Evolutionary conservation across 2,113 vertebrate species (phyloP).

Genomic region (Antechinus stuartii): DNA sequence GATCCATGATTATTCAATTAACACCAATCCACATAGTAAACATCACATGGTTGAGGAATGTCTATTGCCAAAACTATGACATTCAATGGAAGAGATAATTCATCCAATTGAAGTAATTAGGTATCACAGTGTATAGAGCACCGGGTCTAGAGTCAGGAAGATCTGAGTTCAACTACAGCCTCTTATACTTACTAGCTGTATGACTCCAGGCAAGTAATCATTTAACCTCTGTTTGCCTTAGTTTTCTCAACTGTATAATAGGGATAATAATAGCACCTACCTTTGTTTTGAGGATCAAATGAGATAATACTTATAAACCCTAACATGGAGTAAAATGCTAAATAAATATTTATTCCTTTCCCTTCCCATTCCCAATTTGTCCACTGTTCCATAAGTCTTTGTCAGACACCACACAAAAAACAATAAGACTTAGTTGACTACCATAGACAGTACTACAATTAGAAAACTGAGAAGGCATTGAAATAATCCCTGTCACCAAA

Average conservation of each 20-base stretch:
- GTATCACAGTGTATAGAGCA: not conserved
- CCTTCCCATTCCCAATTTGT: not conserved
- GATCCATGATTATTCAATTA: not conserved
- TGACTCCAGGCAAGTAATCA: not conserved
- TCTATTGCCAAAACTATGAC: not conserved
- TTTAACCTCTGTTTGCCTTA: not conserved
- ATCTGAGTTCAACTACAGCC: not conserved
- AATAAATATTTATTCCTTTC: not conserved
- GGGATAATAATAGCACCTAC: not conserved
- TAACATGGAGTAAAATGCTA: not conserved
- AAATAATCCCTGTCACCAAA: not conserved
- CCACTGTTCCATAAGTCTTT: not conserved
- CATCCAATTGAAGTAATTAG: not conserved
- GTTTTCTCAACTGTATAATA: not conserved
- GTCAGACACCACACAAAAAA: not conserved
- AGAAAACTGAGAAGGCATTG: not conserved
- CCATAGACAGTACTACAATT: not conserved
- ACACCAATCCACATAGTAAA: not conserved
- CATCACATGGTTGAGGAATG: not conserved
- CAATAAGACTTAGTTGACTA: not conserved
- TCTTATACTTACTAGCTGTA: not conserved
- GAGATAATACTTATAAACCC: not conserved
- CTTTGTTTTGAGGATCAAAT: not conserved
- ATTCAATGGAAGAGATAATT: not conserved
- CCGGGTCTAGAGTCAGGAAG: not conserved